Evolutionary conservation across 2,797 vertebrate genomes (phyloP).

Genomic region (Prionace glauca): DNA sequence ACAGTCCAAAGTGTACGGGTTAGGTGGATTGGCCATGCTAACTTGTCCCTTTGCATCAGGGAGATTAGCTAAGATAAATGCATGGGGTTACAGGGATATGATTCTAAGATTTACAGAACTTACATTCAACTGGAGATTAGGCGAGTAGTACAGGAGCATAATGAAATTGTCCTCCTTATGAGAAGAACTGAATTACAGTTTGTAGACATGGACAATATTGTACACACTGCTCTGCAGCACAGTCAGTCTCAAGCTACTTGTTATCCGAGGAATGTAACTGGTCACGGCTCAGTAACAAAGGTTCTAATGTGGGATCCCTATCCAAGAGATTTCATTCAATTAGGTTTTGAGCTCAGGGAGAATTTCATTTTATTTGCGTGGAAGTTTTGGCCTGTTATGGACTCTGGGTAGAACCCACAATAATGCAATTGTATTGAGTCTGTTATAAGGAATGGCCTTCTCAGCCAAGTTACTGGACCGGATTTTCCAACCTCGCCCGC

Average conservation of each 20-base stretch:
- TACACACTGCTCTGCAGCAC: neutral
- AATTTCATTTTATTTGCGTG: neutral
- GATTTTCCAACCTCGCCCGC: too few species aligned
- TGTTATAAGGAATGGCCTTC: neutral
- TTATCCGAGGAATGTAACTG: slow-evolving; percentile 14
- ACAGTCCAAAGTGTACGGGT: too few species aligned
- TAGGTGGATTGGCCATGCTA: too few species aligned
- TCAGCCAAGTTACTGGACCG: neutral
- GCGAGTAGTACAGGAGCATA: neutral
- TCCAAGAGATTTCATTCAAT: neutral
- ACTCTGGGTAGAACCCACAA: neutral
- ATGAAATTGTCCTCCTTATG: neutral
- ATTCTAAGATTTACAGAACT: too few species aligned
- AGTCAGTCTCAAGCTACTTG: neutral
- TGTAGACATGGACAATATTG: neutral
- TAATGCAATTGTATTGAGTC: neutral
- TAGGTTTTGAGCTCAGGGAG: neutral
- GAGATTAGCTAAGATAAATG: too few species aligned
- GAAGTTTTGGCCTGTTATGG: neutral
- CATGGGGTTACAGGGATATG: too few species aligned
- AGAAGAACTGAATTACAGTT: neutral
- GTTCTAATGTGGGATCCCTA: neutral
- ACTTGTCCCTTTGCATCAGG: too few species aligned
- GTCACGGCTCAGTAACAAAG: neutral
- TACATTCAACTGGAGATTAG: neutral